Base-by-base conservation (phyloP, 2,113 vertebrate genomes). In the Lucifuga dentata region DNA sequence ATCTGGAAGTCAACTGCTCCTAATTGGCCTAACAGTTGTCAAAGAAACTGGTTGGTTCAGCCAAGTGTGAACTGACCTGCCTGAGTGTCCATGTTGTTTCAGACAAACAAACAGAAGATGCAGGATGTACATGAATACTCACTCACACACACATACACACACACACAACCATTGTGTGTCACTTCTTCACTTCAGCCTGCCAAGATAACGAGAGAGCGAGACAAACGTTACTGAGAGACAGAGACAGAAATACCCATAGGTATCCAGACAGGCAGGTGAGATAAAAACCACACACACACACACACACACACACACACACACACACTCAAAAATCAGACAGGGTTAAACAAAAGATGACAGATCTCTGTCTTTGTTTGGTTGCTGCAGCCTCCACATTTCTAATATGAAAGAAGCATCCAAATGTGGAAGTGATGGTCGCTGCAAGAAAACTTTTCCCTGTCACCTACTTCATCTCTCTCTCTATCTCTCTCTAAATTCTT, bases 1-100 rank as follows among this genome's bases (percentile, higher is more conserved):
- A 91, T 73, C 66, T 71, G 76, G 63, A 89, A 83, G 75, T 81
- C 84, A 86, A 51, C 77, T 5, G 13, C 46, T 15, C 83, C 67
- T 86, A 78, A 83, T 88, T 88, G 88, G 76, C 57, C 65, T 32
- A 78, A 46, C 40, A 41, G 68, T 90, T 76, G 73, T 78, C 81
- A 78, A 60, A 84, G 85, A 67, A 88, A 89, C 85, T 6, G 36
- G 40, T 69, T 48, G 61, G 29, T 78, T 71, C 44, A 43, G 52
- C 73, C 45, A 46, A 74, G 57, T 60, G 48, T 51, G 41, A 68
- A 49, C 63, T 57, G 60, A 78, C 76, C 69, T 51, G 36, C 65
- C 57, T 58, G 51, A 73, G 51, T 68, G 64, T 57, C 53, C 46
- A 36, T 73, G 55, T 76, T 50, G 66, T 63, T 26, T 71, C 16